phyloP scores from a whole-genome alignment of 2,113 vertebrate species.

The Nycticorax nycticorax region DNA sequence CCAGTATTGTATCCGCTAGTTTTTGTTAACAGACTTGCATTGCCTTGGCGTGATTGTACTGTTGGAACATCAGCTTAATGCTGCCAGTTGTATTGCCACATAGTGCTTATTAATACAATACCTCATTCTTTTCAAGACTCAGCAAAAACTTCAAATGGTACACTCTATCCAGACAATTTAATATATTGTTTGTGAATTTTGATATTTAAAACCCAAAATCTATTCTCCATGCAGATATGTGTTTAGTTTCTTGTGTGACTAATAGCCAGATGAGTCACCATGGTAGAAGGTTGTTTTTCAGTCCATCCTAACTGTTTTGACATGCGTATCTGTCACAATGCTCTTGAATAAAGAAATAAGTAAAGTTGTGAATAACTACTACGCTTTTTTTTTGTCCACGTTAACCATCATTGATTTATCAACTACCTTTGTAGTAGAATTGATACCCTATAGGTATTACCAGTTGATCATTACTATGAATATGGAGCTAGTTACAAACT shows the following conservation, averaged over 20 bases:
- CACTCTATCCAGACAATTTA: not conserved
- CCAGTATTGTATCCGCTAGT: not conserved
- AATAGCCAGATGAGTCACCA: constrained; percentile 32
- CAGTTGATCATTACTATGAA: not conserved
- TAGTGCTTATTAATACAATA: not conserved
- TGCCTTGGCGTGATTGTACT: not conserved
- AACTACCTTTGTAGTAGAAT: not conserved
- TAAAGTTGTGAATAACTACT: not conserved
- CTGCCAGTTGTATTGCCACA: not conserved
- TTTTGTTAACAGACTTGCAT: not conserved
- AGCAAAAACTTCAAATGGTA: not conserved
- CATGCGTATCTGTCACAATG: not conserved
- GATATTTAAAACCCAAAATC: not conserved
- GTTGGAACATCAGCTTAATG: not conserved
- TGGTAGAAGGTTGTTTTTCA: not conserved
- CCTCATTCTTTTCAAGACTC: not conserved
- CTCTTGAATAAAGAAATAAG: not conserved
- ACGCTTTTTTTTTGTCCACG: not conserved
- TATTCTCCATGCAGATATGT: not conserved
- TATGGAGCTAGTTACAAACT: not conserved
- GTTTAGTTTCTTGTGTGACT: constrained; percentile 18
- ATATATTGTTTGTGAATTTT: not conserved
- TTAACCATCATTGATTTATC: not conserved
- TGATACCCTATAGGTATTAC: not conserved
- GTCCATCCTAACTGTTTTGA: not conserved